A percentile compares a stretch with the other conserved stretches of the same genome.
Conservation (phyloP, 1,140 invertebrate genomes). For the Cydia fagiglandana region DNA sequence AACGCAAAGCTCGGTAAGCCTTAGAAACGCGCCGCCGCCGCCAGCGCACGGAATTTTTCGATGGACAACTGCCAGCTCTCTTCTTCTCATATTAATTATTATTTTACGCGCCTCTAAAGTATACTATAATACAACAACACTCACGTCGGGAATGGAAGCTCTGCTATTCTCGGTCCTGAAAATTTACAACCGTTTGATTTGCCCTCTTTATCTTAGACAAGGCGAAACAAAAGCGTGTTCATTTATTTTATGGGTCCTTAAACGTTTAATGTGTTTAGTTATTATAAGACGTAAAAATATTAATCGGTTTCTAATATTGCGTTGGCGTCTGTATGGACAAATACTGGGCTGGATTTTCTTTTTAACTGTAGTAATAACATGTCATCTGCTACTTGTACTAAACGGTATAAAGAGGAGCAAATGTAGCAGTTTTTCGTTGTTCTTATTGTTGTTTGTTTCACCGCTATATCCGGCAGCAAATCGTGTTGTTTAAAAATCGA, state of each 20-base stretch:
- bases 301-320: conserved; percentile 19
- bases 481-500: conserved; percentile 3
- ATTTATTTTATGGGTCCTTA: conserved; percentile 53
- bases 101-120: conserved; percentile 70
- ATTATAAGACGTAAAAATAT: conserved; percentile 27
- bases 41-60: conserved; percentile 51
- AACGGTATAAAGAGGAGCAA: neutral
- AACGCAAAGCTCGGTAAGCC: conserved; percentile 3
- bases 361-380: neutral
- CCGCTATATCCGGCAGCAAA: neutral
- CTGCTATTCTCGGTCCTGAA: conserved; percentile 50
- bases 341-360: neutral
- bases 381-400: neutral
- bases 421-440: conserved; percentile 5
- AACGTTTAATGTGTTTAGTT: conserved; percentile 38
- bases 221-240: conserved; percentile 55
- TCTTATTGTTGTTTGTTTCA: neutral
- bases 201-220: conserved; percentile 66
- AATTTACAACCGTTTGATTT: conserved; percentile 75
- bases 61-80: conserved; percentile 67
- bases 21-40: neutral
- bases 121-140: conserved; percentile 71
- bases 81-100: conserved; percentile 77
- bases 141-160: conserved; percentile 51
- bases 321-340: neutral